These are phyloP conservation scores for Halcyon senegalensis DNA, from an alignment of 2,113 vertebrate genomes.

Conservation along the genomic window DNA sequence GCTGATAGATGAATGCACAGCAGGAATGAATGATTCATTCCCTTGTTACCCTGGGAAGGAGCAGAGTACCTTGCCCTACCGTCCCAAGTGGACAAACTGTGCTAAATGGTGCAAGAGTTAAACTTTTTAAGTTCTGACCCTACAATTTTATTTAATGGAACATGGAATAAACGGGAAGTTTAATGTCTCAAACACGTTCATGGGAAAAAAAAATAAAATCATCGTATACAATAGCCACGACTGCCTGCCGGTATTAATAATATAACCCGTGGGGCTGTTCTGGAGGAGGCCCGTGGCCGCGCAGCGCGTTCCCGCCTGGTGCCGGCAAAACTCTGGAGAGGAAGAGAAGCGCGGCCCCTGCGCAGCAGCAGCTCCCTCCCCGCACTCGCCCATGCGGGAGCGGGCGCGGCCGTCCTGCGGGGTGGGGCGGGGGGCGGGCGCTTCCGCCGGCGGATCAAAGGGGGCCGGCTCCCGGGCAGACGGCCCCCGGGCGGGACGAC, in stretches of 20 bases:
- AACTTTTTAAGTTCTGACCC: neutral
- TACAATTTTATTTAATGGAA: neutral
- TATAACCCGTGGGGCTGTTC: neutral
- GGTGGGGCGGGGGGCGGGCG: neutral
- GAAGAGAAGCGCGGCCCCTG: no score
- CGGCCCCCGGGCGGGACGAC: neutral
- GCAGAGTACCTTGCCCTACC: neutral
- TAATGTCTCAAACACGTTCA: neutral
- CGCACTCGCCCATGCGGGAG: no score
- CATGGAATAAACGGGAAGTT: neutral
- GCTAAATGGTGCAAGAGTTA: neutral
- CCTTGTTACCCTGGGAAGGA: conserved; percentile 4
- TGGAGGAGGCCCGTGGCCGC: no score
- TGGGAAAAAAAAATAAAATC: neutral
- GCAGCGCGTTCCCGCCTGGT: no score
- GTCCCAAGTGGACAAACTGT: neutral
- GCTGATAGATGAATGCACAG: neutral
- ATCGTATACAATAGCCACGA: neutral
- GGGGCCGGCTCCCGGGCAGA: no score
- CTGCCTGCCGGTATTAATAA: neutral
- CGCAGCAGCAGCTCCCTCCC: no score
- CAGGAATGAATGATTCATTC: neutral
- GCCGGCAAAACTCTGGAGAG: neutral
- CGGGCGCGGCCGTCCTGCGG: no score
- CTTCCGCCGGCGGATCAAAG: neutral